Evolutionary conservation across 2,797 vertebrate genomes (phyloP), one percentile per base, ranked within the genome.

Genomic region (Phataginus tricuspis): DNA sequence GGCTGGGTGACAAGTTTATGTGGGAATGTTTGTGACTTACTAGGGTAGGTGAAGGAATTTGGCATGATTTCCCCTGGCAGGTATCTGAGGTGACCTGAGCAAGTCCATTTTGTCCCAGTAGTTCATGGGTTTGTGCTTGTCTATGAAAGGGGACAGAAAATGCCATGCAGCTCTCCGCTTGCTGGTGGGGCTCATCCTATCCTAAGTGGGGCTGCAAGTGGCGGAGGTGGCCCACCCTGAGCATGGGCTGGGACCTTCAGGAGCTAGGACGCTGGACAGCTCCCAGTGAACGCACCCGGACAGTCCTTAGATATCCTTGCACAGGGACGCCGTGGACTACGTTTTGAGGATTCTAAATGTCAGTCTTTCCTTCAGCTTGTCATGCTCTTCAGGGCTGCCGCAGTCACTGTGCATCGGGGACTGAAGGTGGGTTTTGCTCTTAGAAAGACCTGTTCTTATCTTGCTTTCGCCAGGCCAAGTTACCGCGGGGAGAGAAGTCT

Each of bases 61-160:
- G 57, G 2, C 59, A 0, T 0, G 2, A 0, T 0, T 3, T 71
- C 45, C 0, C 12, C 63, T 14, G 29, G 71, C 53, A 53, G 23
- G 11, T 8, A 37, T 51, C 80, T 72, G 84, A 0, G 42, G 51
- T 34, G 53, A 66, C 88, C 27, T 12, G 45, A 31, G 66, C 9
- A 59, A 61, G 11, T 45, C 66, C 9, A 0, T 29, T 45, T 31
- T 59, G 27, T 59, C 5, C 4, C 7, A 27, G 63, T 19, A 19
- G 34, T 49, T 1, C 23, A 6, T 5, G 29, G 49, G 71, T 19
- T 21, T 27, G 29, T 15, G 0, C 0, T 2, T 37, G 8, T 63
- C 63, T 13, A 2, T 1, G n/a, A 6, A 5, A 25, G 45, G 53
- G 10, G 13, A 37, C 18, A 0, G 19, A n/a, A 21, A 8, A 12